These are phyloP conservation scores for Podarcis cretensis DNA, from an alignment of 2,113 vertebrate species.

Conservation along the genomic window DNA sequence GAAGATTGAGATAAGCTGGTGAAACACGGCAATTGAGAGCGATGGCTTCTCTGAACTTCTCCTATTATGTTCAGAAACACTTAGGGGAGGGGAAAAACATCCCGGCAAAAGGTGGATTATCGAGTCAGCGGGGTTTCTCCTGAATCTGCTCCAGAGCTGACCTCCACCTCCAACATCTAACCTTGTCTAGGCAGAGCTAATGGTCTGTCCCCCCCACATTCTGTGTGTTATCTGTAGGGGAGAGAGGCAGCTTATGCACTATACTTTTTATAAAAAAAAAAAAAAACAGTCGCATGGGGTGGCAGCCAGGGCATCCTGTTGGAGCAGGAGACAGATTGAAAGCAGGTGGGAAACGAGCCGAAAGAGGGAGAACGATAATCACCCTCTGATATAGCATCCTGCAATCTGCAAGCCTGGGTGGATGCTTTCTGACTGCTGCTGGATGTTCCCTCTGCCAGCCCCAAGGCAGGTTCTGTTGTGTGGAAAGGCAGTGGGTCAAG, in stretches of 20 bases:
- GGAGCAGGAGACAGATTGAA: too few species aligned
- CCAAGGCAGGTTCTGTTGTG: too few species aligned
- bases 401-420: neutral
- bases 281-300: too few species aligned
- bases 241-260: neutral
- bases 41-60: neutral
- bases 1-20: constrained; percentile 50
- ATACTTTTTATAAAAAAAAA: neutral
- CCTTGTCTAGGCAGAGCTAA: neutral
- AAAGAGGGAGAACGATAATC: too few species aligned
- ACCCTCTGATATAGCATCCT: too few species aligned
- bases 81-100: constrained; percentile 39
- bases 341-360: too few species aligned
- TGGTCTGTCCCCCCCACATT: too few species aligned
- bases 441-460: neutral
- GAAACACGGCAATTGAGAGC: neutral
- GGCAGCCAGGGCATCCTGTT: too few species aligned
- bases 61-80: constrained; percentile 32
- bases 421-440: neutral
- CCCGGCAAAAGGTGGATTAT: constrained; percentile 21
- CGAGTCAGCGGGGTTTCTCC: neutral
- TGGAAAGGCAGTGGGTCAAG: too few species aligned
- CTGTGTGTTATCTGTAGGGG: neutral
- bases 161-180: constrained; percentile 9
- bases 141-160: constrained; percentile 41